These are phyloP conservation scores for Ophioninae sp. DNA, from an alignment of 2,888 invertebrate species.

Conservation along the genomic window DNA sequence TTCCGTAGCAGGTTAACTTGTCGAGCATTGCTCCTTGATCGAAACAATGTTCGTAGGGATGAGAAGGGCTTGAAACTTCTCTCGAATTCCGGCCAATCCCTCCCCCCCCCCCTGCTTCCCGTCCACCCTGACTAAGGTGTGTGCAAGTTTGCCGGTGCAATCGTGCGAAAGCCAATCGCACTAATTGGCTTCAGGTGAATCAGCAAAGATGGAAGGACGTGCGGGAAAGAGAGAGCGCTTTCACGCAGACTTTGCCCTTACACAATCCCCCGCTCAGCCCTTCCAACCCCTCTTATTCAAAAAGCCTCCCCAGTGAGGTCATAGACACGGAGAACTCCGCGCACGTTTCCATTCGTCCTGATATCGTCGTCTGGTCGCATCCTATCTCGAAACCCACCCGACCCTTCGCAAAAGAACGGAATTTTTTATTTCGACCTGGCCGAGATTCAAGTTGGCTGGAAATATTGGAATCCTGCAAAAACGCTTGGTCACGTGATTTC, in stretches of 20 bases:
- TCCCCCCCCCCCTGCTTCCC: background rate
- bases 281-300: constrained; percentile 56
- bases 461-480: background rate
- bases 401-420: background rate
- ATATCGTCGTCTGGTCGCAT: constrained; percentile 28
- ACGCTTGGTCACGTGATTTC: background rate
- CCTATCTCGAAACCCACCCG: constrained; percentile 2
- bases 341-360: constrained; percentile 33
- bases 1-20: background rate
- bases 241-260: constrained; percentile 47
- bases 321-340: constrained; percentile 57
- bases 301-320: constrained; percentile 53
- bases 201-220: constrained; percentile 45
- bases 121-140: constrained; percentile 43
- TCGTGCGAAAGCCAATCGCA: constrained; percentile 68
- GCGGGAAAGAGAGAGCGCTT: constrained; percentile 26
- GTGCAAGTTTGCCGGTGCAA: constrained; percentile 66
- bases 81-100: constrained; percentile 41
- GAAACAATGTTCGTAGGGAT: constrained; percentile 40
- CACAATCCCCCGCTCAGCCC: constrained; percentile 36
- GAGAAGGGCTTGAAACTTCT: constrained; percentile 30
- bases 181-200: constrained; percentile 69
- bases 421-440: background rate
- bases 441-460: background rate
- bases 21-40: background rate